Evolutionary conservation across 2,113 vertebrate genomes (phyloP).

Genomic region (Emydocephalus ijimae): DNA sequence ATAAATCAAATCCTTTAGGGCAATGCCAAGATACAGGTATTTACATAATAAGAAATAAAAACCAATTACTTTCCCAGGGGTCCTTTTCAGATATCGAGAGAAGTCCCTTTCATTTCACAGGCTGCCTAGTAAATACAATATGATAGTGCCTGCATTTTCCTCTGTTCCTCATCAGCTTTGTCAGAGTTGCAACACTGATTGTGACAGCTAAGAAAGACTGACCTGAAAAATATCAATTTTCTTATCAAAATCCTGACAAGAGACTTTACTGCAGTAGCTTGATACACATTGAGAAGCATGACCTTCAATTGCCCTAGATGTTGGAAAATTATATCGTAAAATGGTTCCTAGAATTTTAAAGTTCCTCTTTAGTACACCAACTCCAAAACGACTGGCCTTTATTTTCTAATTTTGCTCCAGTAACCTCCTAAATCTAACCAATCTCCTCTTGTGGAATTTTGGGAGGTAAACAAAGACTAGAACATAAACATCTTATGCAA

Average conservation of each 20-base stretch:
- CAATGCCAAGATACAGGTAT: neutral
- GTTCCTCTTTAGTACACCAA: neutral
- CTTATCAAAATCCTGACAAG: neutral
- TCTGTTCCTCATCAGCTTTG: neutral
- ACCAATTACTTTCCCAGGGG: neutral
- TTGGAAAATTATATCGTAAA: neutral
- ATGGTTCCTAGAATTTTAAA: neutral
- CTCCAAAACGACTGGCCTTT: neutral
- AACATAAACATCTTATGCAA: neutral
- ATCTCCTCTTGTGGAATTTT: neutral
- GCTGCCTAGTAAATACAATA: neutral
- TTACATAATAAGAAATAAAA: neutral
- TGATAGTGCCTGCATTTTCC: neutral
- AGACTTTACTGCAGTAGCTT: neutral
- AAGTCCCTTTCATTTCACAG: neutral
- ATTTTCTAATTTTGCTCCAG: neutral
- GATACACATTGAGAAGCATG: neutral
- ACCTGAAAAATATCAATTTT: neutral
- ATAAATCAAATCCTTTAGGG: neutral
- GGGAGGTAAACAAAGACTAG: neutral
- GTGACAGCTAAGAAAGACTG: neutral
- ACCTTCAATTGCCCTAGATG: neutral
- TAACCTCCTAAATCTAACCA: neutral
- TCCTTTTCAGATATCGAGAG: neutral
- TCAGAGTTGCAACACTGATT: neutral